A percentile compares a stretch with the other conserved stretches of the same genome.
Conservation (phyloP, 2,797 vertebrate species). For the Sciurus vulgaris region DNA sequence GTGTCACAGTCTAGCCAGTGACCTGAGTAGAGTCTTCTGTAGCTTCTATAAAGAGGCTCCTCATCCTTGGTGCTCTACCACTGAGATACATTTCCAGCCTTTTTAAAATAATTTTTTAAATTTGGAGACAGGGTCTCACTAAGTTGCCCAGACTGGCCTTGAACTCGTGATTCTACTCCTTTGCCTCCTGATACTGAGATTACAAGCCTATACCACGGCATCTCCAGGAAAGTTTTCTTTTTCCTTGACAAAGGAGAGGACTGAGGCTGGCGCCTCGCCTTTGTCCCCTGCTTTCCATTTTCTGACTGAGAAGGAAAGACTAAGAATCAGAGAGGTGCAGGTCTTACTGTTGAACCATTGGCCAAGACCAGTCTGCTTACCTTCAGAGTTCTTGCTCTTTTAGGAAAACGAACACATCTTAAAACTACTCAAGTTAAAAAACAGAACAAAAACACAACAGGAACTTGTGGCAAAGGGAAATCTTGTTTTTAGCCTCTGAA, state of each 20-base stretch:
- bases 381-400: background rate
- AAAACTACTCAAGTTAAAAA: background rate
- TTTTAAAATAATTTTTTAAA: background rate
- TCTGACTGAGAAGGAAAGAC: background rate
- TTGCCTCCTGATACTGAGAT: background rate
- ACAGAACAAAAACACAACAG: background rate
- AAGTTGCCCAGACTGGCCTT: background rate
- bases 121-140: background rate
- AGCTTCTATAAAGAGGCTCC: background rate
- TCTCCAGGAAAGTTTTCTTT: background rate
- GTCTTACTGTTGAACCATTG: background rate
- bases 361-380: background rate
- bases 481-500: background rate
- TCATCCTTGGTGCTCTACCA: too few relatives aligned
- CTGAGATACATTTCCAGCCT: background rate
- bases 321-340: background rate
- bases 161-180: background rate
- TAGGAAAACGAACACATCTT: background rate
- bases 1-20: background rate
- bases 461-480: background rate
- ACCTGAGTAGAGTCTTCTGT: background rate
- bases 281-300: background rate
- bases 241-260: background rate
- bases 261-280: background rate
- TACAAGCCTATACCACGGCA: background rate